Percentiles rank a stretch among this genome's conserved stretches.
These are phyloP conservation scores for Cathartes aura DNA, from an alignment of 2,113 vertebrate species.

Conservation along the genomic window DNA sequence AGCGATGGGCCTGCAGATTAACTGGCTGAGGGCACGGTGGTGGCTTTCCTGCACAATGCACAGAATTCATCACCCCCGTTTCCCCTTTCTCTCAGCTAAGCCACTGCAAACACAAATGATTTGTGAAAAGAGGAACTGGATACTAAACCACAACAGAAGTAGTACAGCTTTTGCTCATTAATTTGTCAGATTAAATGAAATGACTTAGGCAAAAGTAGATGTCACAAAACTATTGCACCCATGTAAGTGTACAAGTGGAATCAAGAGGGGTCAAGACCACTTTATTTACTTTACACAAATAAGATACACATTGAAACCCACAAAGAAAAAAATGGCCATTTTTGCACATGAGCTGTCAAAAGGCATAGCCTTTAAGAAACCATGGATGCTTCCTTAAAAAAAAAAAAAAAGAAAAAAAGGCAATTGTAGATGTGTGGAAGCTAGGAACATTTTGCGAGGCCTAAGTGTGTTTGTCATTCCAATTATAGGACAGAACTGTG, in stretches of 20 bases:
- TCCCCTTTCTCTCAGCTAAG: neutral
- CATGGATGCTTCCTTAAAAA: neutral
- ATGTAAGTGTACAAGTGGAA: neutral
- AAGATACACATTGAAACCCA: neutral
- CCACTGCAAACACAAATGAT: neutral
- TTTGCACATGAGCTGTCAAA: neutral
- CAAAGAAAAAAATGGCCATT: neutral
- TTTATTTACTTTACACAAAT: slow-evolving; percentile 64
- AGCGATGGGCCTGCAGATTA: neutral
- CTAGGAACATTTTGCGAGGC: neutral
- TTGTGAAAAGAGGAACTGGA: neutral
- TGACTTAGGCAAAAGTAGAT: neutral
- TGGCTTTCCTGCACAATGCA: neutral
- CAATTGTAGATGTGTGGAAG: slow-evolving; percentile 14
- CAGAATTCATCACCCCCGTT: neutral
- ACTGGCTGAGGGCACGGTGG: neutral
- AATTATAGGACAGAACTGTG: slow-evolving; percentile 52
- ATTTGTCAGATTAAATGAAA: neutral
- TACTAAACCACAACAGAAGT: neutral
- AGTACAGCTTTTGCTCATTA: neutral
- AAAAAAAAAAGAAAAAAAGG: neutral
- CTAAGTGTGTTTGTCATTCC: slow-evolving; percentile 66
- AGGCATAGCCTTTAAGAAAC: slow-evolving; percentile 22
- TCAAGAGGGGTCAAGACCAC: neutral
- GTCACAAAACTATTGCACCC: neutral